Conservation (phyloP, 2,113 vertebrate genomes). For the Rana temporaria region DNA sequence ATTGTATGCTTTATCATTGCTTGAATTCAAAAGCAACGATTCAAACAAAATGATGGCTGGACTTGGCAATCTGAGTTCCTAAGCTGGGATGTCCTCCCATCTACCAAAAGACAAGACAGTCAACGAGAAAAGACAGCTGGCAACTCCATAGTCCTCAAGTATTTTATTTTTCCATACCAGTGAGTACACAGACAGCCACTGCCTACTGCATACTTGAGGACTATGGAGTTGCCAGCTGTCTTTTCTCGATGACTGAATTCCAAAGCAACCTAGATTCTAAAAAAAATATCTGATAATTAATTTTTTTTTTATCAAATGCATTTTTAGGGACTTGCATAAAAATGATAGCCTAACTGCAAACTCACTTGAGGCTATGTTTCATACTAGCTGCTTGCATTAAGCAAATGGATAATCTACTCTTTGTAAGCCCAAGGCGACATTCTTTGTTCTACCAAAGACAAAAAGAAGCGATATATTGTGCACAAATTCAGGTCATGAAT, state of each 20-base stretch:
- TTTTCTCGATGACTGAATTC: too few species aligned
- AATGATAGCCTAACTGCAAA: conserved; percentile 42
- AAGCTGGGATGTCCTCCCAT: too few species aligned
- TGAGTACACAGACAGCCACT: too few species aligned
- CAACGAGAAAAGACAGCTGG: too few species aligned
- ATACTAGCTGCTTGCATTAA: conserved; percentile 48
- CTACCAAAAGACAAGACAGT: too few species aligned
- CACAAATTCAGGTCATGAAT: conserved; percentile 49
- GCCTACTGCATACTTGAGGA: too few species aligned
- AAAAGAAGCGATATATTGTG: conserved; percentile 32
- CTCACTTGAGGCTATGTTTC: conserved; percentile 51
- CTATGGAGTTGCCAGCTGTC: too few species aligned
- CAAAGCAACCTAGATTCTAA: conserved; percentile 8
- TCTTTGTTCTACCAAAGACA: conserved; percentile 49
- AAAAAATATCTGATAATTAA: conserved; percentile 1
- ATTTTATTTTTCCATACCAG: too few species aligned
- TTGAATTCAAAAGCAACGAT: neutral
- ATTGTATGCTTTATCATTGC: neutral
- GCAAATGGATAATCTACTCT: conserved; percentile 54
- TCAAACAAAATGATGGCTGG: too few species aligned
- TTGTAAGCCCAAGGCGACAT: conserved; percentile 46
- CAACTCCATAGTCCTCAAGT: too few species aligned
- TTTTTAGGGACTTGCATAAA: conserved; percentile 14
- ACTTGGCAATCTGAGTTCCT: too few species aligned
- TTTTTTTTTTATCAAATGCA: conserved; percentile 5